phyloP scores from a whole-genome alignment of 2,797 vertebrate species.

The Characodon lateralis region DNA sequence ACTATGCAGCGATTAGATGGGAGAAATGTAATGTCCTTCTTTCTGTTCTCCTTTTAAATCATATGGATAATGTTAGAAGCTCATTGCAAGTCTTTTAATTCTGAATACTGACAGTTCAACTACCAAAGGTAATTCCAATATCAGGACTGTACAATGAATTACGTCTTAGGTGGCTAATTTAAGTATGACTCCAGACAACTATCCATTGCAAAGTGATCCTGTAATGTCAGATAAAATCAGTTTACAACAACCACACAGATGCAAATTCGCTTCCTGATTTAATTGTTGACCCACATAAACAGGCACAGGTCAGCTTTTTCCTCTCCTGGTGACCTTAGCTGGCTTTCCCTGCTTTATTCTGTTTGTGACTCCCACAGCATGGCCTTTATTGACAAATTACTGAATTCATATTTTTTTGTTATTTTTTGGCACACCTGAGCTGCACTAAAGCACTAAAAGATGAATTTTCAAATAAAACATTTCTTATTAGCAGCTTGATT shows the following conservation, averaged over 20 bases:
- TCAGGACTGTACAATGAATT: background rate
- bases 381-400: background rate
- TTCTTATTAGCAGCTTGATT: background rate
- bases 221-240: slow-evolving; percentile 16
- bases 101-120: background rate
- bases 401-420: background rate
- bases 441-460: background rate
- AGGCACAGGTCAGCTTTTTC: slow-evolving; percentile 9
- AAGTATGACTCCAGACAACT: background rate
- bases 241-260: slow-evolving; percentile 33
- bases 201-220: background rate
- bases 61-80: background rate
- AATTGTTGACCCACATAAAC: slow-evolving; percentile 36
- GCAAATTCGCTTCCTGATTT: slow-evolving; percentile 44
- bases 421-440: background rate
- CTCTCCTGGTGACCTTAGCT: slow-evolving; percentile 33
- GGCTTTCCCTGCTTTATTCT: slow-evolving; percentile 41
- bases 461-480: background rate
- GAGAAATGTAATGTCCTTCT: slow-evolving; percentile 4
- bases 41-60: slow-evolving; percentile 14
- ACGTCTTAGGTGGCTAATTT: background rate
- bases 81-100: slow-evolving; percentile 12
- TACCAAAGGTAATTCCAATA: slow-evolving; percentile 8
- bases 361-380: background rate
- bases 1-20: slow-evolving; percentile 11